Percentiles rank a stretch among this genome's conserved stretches.
Evolutionary conservation across 2,113 vertebrate genomes (phyloP).

Genomic region (Pollimyrus isidori): DNA sequence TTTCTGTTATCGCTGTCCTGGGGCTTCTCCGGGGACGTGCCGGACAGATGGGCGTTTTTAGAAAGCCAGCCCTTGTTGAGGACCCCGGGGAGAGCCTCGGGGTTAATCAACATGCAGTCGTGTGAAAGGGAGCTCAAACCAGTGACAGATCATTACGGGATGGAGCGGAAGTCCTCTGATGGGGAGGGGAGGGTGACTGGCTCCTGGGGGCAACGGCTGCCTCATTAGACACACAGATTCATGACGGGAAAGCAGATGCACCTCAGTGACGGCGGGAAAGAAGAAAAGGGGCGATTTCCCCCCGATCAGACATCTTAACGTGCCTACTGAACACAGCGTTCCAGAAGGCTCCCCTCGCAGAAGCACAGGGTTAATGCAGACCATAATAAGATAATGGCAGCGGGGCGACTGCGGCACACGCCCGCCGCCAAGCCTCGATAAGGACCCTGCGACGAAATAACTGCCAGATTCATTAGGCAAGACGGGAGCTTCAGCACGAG

Average conservation of each 20-base stretch:
- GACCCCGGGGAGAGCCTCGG: not conserved
- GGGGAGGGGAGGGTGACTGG: not conserved
- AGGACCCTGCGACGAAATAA: slow-evolving; percentile 32
- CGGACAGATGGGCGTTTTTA: not conserved
- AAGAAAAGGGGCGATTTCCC: not conserved
- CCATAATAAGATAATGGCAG: not conserved
- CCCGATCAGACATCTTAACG: not conserved
- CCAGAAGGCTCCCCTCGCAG: not conserved
- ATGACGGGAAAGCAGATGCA: not conserved
- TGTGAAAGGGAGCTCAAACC: not conserved
- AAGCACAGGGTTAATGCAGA: not conserved
- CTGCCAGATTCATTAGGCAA: slow-evolving; percentile 30
- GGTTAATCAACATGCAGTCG: not conserved
- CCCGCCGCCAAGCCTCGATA: slow-evolving; percentile 16
- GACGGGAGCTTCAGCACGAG: slow-evolving; percentile 33
- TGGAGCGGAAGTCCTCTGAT: not conserved
- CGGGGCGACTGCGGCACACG: not conserved
- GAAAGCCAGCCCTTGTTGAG: not conserved
- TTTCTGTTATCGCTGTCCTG: not conserved
- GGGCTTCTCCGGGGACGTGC: not conserved
- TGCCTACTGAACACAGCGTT: not conserved
- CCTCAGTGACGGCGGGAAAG: not conserved
- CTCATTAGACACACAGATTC: not conserved
- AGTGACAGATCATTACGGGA: not conserved
- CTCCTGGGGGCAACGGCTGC: not conserved